These are phyloP conservation scores for Pachyrhynchus sulphureomaculatus DNA, from an alignment of 1,140 invertebrate species.

Conservation along the genomic window DNA sequence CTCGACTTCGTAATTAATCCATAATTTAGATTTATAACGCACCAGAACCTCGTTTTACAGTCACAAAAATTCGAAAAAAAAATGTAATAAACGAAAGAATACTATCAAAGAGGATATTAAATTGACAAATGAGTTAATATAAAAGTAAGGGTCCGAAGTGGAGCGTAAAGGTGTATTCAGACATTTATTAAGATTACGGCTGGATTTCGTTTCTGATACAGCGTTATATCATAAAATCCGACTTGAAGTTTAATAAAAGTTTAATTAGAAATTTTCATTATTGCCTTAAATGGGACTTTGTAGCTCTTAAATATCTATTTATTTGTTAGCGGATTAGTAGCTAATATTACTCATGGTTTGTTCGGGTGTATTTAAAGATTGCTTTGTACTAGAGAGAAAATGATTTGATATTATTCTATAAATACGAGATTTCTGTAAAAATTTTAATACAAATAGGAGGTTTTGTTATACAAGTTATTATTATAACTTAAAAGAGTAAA, in stretches of 20 bases:
- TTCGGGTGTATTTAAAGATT: not conserved
- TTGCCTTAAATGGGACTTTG: constrained; percentile 41
- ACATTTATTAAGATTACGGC: constrained; percentile 42
- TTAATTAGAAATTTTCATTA: constrained; percentile 48
- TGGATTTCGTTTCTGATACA: constrained; percentile 39
- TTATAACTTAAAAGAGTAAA: too few species aligned
- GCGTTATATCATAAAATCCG: constrained; percentile 44
- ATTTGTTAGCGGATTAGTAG: too few species aligned
- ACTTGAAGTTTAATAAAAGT: constrained; percentile 48
- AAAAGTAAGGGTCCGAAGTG: constrained; percentile 28
- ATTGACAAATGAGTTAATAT: constrained; percentile 42
- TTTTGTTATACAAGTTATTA: too few species aligned
- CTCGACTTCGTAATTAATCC: too few species aligned
- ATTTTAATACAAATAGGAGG: too few species aligned
- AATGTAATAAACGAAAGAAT: constrained; percentile 22
- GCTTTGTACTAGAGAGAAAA: too few species aligned
- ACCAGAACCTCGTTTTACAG: not conserved
- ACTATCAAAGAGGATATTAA: constrained; percentile 36
- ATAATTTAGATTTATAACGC: not conserved
- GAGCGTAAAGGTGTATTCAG: constrained; percentile 34
- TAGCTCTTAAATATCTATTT: constrained; percentile 19
- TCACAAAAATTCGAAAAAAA: constrained; percentile 11
- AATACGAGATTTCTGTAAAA: too few species aligned
- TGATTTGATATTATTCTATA: too few species aligned
- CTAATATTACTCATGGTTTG: not conserved